Conservation (phyloP, 2,113 vertebrate species). For the Benitochromis conjunctus region DNA sequence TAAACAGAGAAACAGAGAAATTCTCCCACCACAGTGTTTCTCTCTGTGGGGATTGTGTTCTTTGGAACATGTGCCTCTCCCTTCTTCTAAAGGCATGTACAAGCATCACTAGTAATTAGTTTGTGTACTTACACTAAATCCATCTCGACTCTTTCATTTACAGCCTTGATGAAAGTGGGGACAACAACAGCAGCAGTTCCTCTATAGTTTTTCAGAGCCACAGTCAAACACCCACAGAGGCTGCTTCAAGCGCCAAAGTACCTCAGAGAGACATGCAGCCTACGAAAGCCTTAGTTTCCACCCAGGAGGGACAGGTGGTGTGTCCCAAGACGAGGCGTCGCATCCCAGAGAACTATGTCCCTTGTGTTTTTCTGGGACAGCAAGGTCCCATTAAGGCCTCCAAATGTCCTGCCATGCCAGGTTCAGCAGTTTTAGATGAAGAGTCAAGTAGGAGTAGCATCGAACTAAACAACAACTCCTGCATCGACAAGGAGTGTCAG, state of each 20-base stretch:
- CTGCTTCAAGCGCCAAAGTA: background rate
- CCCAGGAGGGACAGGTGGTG: constrained; percentile 35
- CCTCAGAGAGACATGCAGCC: background rate
- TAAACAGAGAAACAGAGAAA: too few relatives aligned
- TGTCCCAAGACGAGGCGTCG: constrained; percentile 52
- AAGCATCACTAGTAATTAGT: background rate
- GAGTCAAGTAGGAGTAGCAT: constrained; percentile 40
- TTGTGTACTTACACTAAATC: background rate
- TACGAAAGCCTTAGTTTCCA: background rate
- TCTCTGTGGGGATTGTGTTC: background rate
- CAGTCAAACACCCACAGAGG: constrained; percentile 29
- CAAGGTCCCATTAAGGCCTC: background rate
- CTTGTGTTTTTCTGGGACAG: constrained; percentile 73
- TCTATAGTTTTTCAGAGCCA: constrained; percentile 86
- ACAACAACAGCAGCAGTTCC: constrained; percentile 59
- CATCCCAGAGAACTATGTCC: constrained; percentile 67
- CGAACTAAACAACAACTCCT: constrained; percentile 67
- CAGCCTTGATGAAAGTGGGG: constrained; percentile 63
- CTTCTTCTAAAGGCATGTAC: background rate
- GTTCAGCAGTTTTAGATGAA: constrained; percentile 48
- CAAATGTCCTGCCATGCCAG: constrained; percentile 58
- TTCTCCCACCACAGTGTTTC: background rate
- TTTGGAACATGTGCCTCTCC: background rate
- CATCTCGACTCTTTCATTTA: background rate
- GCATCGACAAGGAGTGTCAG: constrained; percentile 32